Percentiles rank a stretch among this genome's conserved stretches.
Evolutionary conservation across 2,888 invertebrate genomes (phyloP).

Genomic region (Alitta virens): DNA sequence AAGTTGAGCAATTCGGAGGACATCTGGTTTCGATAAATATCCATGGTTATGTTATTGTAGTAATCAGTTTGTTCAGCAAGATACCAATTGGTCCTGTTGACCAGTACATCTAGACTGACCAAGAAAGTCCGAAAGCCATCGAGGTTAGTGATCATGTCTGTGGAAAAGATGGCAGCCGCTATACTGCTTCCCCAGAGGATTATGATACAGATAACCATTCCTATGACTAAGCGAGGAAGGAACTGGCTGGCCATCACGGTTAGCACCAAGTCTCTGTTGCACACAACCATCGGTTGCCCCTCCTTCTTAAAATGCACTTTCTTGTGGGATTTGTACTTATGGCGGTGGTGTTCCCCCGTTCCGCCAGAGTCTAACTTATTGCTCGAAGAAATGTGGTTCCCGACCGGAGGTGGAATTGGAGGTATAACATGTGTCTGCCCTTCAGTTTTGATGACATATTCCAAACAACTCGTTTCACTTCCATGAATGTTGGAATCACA

Average conservation of each 20-base stretch:
- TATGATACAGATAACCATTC: not conserved
- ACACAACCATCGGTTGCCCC: not conserved
- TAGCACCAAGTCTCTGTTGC: not conserved
- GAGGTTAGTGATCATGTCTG: conserved; percentile 12
- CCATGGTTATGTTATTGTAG: conserved; percentile 34
- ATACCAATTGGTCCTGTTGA: conserved; percentile 34
- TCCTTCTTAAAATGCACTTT: too few species aligned
- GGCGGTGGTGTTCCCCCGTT: too few species aligned
- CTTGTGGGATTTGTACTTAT: too few species aligned
- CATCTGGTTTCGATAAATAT: conserved; percentile 25
- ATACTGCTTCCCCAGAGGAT: not conserved
- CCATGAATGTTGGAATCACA: too few species aligned
- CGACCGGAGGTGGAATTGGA: not conserved
- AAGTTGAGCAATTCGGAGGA: conserved; percentile 13
- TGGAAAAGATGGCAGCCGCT: not conserved
- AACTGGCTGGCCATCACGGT: not conserved
- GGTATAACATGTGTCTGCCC: not conserved
- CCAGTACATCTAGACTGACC: conserved; percentile 28
- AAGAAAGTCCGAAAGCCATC: conserved; percentile 23
- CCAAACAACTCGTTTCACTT: not conserved
- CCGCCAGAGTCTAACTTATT: not conserved
- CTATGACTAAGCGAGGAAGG: not conserved
- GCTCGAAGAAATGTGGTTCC: not conserved
- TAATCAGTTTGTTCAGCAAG: conserved; percentile 36
- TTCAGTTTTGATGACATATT: not conserved